Percentiles rank a stretch among this genome's conserved stretches.
phyloP scores from a whole-genome alignment of 2,113 vertebrate species.

The Pituophis catenifer region DNA sequence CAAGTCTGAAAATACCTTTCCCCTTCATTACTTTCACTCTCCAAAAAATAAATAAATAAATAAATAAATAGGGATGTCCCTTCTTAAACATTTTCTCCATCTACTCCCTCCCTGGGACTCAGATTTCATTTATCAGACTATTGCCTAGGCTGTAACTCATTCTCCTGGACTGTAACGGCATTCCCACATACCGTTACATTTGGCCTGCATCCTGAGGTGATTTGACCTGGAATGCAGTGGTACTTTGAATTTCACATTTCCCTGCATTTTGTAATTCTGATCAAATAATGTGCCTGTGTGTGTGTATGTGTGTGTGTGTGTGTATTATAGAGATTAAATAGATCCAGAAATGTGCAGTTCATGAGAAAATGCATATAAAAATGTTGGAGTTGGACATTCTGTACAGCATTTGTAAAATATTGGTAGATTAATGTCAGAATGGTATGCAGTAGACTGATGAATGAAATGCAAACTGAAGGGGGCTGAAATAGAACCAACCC shows the following conservation, averaged over 20 bases:
- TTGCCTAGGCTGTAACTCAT: too few relatives aligned
- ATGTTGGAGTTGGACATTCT: neutral
- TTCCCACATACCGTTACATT: neutral
- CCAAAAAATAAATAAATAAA: too few relatives aligned
- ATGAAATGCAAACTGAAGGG: neutral
- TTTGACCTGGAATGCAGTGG: neutral
- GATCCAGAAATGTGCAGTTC: neutral
- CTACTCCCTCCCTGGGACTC: neutral
- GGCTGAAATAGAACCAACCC: neutral
- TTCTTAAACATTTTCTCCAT: neutral
- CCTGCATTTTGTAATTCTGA: neutral
- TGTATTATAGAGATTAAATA: neutral
- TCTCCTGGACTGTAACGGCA: neutral
- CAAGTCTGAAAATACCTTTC: neutral
- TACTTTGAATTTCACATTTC: neutral
- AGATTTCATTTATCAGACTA: neutral
- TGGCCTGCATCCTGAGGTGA: neutral
- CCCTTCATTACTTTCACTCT: too few relatives aligned
- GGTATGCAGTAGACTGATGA: neutral
- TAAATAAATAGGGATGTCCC: neutral
- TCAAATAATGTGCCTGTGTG: neutral
- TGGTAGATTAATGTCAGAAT: neutral
- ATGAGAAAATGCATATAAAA: neutral
- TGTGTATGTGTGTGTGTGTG: neutral
- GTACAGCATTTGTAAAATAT: neutral